A percentile compares a stretch with the other conserved stretches of the same genome.
Evolutionary conservation across 2,113 vertebrate genomes (phyloP).

Genomic region (Sinocyclocheilus anshuiensis): DNA sequence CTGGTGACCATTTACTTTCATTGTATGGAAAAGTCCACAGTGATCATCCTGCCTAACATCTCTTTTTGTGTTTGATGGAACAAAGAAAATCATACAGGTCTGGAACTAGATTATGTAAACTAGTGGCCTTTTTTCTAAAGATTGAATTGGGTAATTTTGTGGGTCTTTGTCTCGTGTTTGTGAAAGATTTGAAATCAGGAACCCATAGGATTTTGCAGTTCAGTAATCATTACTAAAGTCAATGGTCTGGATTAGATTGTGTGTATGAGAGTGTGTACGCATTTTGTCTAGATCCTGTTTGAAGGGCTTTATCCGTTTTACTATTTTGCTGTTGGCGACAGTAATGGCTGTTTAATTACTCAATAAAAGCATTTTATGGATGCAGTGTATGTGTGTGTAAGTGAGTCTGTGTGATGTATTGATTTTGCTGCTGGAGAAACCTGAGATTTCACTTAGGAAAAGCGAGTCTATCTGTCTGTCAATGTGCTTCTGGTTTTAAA

Average conservation of each 20-base stretch:
- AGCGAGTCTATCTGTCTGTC: constrained; percentile 44
- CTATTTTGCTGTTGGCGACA: constrained; percentile 91
- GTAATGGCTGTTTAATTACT: constrained; percentile 99
- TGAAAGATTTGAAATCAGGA: background rate
- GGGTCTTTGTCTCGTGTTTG: background rate
- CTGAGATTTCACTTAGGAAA: constrained; percentile 49
- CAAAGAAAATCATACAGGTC: background rate
- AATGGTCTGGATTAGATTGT: constrained; percentile 5
- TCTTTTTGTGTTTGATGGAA: background rate
- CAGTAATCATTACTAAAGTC: background rate
- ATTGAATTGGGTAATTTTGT: background rate
- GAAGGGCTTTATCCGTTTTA: constrained; percentile 95
- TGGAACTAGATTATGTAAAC: background rate
- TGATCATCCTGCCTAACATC: background rate
- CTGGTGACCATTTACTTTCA: background rate
- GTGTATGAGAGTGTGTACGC: background rate
- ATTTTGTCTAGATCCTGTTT: constrained; percentile 78
- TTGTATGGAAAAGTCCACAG: background rate
- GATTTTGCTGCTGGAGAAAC: constrained; percentile 52
- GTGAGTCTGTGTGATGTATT: constrained; percentile 49
- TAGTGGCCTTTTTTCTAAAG: background rate
- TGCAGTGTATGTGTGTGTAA: constrained; percentile 68
- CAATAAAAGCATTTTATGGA: constrained; percentile 98
- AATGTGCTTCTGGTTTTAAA: constrained; percentile 44
- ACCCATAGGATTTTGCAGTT: background rate